Conservation (phyloP, 2,113 vertebrate genomes). For the Illadopsis cleaveri region DNA sequence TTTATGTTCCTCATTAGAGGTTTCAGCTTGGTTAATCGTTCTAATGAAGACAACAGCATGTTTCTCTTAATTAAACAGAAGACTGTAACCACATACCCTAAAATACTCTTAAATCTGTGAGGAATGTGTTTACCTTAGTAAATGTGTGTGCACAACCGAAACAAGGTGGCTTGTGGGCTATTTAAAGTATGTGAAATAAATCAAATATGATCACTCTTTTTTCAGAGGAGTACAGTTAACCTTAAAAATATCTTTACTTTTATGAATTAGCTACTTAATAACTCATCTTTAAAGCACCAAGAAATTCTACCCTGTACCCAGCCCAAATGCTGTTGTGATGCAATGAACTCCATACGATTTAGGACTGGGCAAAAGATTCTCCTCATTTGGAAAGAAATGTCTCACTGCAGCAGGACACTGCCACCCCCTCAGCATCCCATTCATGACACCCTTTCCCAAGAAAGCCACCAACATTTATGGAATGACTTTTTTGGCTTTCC, state of each 20-base stretch:
- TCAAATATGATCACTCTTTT: background rate
- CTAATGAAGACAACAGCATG: rapidly evolving
- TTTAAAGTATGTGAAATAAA: background rate
- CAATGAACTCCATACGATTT: background rate
- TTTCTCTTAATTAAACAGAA: background rate
- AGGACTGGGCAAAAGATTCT: background rate
- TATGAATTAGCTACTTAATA: background rate
- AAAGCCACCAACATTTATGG: background rate
- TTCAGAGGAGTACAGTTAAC: background rate
- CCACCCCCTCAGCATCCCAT: background rate
- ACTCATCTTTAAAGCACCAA: background rate
- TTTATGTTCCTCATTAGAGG: background rate
- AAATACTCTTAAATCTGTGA: background rate
- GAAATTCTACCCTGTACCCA: background rate
- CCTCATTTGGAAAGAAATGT: background rate
- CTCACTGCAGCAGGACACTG: background rate
- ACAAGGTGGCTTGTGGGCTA: background rate
- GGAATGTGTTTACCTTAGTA: background rate
- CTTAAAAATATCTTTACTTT: background rate
- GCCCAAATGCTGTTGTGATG: background rate
- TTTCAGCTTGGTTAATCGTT: background rate
- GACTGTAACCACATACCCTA: background rate
- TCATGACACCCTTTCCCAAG: background rate
- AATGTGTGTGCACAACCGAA: background rate
- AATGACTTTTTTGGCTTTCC: background rate